Base-by-base conservation (phyloP, 2,888 invertebrate species). In the Ganaspis brasiliensis region DNA sequence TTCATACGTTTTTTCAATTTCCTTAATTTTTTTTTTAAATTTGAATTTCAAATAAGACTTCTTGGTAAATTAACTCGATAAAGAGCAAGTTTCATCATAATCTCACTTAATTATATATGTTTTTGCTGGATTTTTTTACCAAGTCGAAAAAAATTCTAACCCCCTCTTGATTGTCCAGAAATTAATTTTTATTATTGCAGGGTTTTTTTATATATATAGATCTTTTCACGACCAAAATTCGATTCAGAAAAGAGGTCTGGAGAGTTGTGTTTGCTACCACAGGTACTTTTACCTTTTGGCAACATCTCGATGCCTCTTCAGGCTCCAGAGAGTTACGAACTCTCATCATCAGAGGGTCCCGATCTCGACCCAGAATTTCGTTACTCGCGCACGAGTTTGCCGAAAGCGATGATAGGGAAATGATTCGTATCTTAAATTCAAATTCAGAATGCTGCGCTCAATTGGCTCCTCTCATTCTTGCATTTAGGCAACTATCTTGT, bases 201-300 rank as follows among this genome's bases (percentile, higher is more conserved):
- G n/a, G n/a, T n/a, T n/a, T n/a, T n/a, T n/a, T n/a, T n/a, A n/a
- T n/a, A n/a, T 9, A 26, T 16, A 19, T 12, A 63, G 67, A 71
- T 55, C 56, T 49, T 40, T 55, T 74, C 76, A 74, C 77, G 80
- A 80, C 82, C 83, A 85, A 87, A 87, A 88, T 88, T 89, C 86
- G 87, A 81, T 87, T 88, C 88, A 86, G 87, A 83, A 84, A 86
- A 88, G 82, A 84, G 85, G n/a, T n/a, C n/a, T n/a, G 87, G 85
- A 85, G 84, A 83, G 84, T 85, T 88, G 84, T 82, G 85, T 75
- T 71, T 82, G 82, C 84, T 82, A 80, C 79, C 78, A 78, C 45
- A 55, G 49, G 31, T 21, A 21, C 45, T 67, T 81, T 72, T 77
- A 59, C 76, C 79, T 73, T 71, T 78, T 75, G 79, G 72, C 78